Evolutionary conservation across 1,140 invertebrate species (phyloP).

Genomic region (Scaptomyza montana): DNA sequence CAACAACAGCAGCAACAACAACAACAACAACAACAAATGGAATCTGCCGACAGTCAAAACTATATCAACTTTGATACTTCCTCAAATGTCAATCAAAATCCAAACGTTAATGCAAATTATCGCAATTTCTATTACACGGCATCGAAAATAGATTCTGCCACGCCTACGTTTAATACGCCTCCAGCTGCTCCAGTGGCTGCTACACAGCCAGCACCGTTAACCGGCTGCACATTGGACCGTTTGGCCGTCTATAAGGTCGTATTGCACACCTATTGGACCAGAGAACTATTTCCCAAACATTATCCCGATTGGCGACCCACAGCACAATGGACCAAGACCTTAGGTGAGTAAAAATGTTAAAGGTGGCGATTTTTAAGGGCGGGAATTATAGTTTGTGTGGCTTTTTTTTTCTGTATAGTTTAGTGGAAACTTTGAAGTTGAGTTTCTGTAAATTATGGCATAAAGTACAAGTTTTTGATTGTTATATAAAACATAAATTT

Average conservation of each 20-base stretch:
- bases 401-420: too few relatives aligned
- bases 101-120: slow-evolving; percentile 51
- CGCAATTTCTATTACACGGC: slow-evolving; percentile 74
- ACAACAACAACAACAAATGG: slow-evolving; percentile 31
- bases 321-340: slow-evolving; percentile 94
- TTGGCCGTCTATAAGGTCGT: slow-evolving; percentile 93
- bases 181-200: slow-evolving; percentile 26
- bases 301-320: slow-evolving; percentile 95
- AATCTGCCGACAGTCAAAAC: slow-evolving; percentile 28
- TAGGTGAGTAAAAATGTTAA: slow-evolving; percentile 86
- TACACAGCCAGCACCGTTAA: slow-evolving; percentile 69
- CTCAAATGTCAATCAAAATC: slow-evolving; percentile 53
- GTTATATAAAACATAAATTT: too few relatives aligned
- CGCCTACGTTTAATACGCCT: slow-evolving; percentile 37
- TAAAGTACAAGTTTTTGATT: too few relatives aligned
- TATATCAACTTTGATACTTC: slow-evolving; percentile 66
- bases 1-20: slow-evolving; percentile 38
- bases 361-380: too few relatives aligned
- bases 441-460: too few relatives aligned
- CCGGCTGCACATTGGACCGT: slow-evolving; percentile 86
- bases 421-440: too few relatives aligned
- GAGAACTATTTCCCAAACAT: slow-evolving; percentile 94
- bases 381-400: too few relatives aligned
- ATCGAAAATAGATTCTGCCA: slow-evolving; percentile 31
- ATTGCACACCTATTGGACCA: slow-evolving; percentile 95